phyloP scores from a whole-genome alignment of 53 echinoderm and acorn worm species.

The Echinarachnius parma region DNA sequence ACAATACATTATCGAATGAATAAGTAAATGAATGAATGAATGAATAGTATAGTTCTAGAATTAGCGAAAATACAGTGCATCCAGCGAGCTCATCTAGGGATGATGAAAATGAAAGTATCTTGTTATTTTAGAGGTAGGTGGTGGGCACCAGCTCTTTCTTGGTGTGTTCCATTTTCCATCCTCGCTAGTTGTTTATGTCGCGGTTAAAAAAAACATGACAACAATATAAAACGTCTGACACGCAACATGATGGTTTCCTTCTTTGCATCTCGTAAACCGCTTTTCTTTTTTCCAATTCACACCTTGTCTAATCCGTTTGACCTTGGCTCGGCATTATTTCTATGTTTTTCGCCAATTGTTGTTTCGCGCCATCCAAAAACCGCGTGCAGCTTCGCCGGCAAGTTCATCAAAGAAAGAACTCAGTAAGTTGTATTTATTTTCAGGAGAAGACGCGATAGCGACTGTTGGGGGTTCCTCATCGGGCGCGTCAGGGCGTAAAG shows the following conservation, averaged over 20 bases:
- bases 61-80: too few relatives aligned
- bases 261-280: background rate
- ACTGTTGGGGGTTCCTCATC: constrained; percentile 23
- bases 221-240: background rate
- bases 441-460: background rate
- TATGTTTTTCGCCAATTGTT: constrained; percentile 27
- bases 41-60: too few relatives aligned
- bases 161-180: too few relatives aligned
- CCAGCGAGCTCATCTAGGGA: too few relatives aligned
- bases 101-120: too few relatives aligned
- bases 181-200: too few relatives aligned
- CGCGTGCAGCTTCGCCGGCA: background rate
- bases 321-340: constrained; percentile 19
- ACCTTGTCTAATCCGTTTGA: constrained; percentile 20
- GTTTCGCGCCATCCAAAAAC: background rate
- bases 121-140: too few relatives aligned
- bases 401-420: background rate
- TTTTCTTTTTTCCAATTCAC: background rate
- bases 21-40: too few relatives aligned
- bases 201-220: too few relatives aligned
- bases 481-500: constrained; percentile 37
- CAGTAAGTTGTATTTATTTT: background rate
- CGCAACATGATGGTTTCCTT: background rate
- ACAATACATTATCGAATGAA: too few relatives aligned
- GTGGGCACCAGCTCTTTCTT: too few relatives aligned